Evolutionary conservation across 2,113 vertebrate species (phyloP).

Genomic region (Tetrao urogallus): DNA sequence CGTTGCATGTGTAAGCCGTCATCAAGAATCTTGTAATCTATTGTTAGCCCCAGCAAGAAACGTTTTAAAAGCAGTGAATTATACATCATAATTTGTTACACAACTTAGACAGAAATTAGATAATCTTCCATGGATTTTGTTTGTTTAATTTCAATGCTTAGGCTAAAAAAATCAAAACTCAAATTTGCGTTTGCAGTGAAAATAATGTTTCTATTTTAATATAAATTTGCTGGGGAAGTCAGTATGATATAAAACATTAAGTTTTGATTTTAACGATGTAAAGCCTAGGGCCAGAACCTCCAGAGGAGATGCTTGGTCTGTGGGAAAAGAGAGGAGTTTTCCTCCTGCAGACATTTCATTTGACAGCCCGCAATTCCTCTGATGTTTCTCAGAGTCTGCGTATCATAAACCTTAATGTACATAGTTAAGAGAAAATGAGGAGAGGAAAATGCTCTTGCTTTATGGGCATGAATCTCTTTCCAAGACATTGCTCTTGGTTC

Average conservation of each 20-base stretch:
- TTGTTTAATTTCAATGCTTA: background rate
- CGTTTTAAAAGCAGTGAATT: background rate
- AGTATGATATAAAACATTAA: background rate
- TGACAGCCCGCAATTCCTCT: background rate
- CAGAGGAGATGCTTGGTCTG: background rate
- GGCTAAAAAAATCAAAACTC: background rate
- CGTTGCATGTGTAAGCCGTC: background rate
- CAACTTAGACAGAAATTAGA: background rate
- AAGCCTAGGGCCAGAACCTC: background rate
- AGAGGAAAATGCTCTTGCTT: background rate
- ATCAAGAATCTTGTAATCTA: background rate
- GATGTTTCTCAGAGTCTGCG: background rate
- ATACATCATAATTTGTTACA: background rate
- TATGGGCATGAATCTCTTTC: background rate
- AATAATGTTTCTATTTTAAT: background rate
- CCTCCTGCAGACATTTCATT: background rate
- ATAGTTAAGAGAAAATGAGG: background rate
- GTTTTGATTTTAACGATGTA: background rate
- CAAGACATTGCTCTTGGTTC: background rate
- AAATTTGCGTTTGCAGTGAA: background rate
- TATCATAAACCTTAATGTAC: background rate
- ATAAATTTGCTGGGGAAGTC: background rate
- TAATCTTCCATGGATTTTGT: background rate
- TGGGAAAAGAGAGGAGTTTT: background rate
- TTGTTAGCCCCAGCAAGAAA: background rate